Conservation (phyloP, 1,140 invertebrate species). For the Eurosta solidaginis region DNA sequence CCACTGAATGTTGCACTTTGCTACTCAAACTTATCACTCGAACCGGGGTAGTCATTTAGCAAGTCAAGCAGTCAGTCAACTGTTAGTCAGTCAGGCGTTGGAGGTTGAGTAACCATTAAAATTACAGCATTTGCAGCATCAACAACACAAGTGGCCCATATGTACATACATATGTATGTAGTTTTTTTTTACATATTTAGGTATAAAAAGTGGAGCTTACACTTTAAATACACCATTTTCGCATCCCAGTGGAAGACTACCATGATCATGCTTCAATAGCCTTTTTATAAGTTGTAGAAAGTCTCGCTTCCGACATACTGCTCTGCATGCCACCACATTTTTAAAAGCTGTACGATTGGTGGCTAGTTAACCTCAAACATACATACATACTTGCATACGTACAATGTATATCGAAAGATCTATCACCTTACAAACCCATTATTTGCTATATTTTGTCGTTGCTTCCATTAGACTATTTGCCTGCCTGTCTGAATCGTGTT, state of each 20-base stretch:
- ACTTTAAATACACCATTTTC: no score
- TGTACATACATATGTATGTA: neutral
- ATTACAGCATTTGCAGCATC: neutral
- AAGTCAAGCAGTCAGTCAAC: neutral
- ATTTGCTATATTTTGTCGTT: neutral
- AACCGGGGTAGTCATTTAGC: neutral
- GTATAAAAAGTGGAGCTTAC: neutral
- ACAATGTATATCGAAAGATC: neutral
- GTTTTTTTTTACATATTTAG: neutral
- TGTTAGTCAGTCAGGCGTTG: neutral
- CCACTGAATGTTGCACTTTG: slow-evolving; percentile 23
- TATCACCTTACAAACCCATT: neutral
- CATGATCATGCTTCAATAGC: slow-evolving; percentile 1
- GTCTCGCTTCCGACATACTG: neutral
- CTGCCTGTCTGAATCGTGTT: neutral
- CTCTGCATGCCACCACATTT: no score
- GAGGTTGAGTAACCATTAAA: neutral
- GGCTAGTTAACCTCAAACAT: no score
- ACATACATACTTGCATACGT: no score
- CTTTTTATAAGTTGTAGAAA: neutral
- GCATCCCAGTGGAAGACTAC: neutral
- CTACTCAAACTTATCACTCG: neutral
- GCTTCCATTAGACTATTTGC: neutral
- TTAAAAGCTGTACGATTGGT: no score
- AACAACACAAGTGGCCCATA: neutral